phyloP scores from a whole-genome alignment of 1,140 invertebrate genomes.

The Limonius californicus region DNA sequence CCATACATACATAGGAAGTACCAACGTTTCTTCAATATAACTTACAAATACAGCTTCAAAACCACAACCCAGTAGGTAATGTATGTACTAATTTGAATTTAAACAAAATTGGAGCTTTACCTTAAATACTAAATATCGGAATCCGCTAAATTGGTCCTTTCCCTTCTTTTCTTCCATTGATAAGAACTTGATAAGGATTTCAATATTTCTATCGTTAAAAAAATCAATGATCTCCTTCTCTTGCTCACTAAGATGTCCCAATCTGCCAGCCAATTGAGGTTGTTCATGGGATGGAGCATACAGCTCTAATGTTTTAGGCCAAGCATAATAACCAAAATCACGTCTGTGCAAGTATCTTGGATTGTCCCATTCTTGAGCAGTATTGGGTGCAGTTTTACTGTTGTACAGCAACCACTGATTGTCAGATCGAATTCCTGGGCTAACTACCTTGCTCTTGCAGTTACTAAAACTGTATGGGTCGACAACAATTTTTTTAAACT shows the following conservation, averaged over 20 bases:
- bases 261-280: conserved; percentile 47
- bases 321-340: conserved; percentile 73
- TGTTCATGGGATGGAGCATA: conserved; percentile 63
- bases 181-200: conserved; percentile 69
- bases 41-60: too few species aligned
- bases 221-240: conserved; percentile 60
- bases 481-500: conserved; percentile 56
- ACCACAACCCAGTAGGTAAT: too few species aligned
- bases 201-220: conserved; percentile 68
- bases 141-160: conserved; percentile 71
- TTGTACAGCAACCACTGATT: conserved; percentile 75
- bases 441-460: conserved; percentile 23
- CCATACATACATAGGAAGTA: too few species aligned
- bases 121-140: conserved; percentile 68
- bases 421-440: conserved; percentile 58
- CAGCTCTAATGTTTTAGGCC: conserved; percentile 66
- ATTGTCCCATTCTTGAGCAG: conserved; percentile 71
- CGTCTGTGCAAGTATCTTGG: conserved; percentile 63
- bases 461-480: conserved; percentile 38
- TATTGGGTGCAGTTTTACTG: conserved; percentile 54
- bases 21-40: too few species aligned
- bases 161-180: conserved; percentile 86
- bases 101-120: too few species aligned
- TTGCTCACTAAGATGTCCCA: conserved; percentile 43
- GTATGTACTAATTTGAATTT: too few species aligned